These are phyloP conservation scores for Rattus rattus DNA, from an alignment of 2,113 vertebrate species.

Conservation along the genomic window DNA sequence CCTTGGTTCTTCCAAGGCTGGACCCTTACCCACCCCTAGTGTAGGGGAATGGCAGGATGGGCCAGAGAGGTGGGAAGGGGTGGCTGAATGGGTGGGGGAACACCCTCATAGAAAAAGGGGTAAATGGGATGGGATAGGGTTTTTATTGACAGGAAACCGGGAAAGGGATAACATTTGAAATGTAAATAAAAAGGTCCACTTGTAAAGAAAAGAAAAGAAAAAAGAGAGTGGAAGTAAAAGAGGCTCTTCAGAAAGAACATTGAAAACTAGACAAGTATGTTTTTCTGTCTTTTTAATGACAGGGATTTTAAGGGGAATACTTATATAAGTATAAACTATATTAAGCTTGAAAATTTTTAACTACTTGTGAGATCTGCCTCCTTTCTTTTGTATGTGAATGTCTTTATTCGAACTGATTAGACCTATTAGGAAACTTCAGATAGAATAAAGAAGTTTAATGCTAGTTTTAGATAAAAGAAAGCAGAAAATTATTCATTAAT, in stretches of 20 bases:
- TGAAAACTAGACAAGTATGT: neutral
- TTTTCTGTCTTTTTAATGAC: neutral
- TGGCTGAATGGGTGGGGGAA: too few relatives aligned
- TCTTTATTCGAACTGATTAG: constrained; percentile 22
- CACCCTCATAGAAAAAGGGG: too few relatives aligned
- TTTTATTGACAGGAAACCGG: too few relatives aligned
- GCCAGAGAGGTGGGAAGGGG: too few relatives aligned
- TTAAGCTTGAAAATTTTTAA: neutral
- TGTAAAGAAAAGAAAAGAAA: too few relatives aligned
- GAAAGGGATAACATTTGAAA: too few relatives aligned
- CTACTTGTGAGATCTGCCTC: neutral
- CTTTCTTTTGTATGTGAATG: neutral
- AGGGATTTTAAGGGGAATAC: neutral
- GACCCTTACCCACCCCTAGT: too few relatives aligned
- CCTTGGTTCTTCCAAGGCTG: too few relatives aligned
- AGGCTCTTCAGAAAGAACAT: neutral
- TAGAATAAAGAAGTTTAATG: neutral
- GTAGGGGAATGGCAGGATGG: too few relatives aligned
- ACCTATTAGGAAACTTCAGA: neutral
- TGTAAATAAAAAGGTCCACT: too few relatives aligned
- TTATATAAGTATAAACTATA: neutral
- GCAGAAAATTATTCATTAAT: neutral
- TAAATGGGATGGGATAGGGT: too few relatives aligned
- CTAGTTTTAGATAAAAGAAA: neutral
- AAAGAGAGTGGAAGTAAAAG: neutral